Evolutionary conservation across 2,888 invertebrate species (phyloP).

Genomic region (Tinea trinotella): DNA sequence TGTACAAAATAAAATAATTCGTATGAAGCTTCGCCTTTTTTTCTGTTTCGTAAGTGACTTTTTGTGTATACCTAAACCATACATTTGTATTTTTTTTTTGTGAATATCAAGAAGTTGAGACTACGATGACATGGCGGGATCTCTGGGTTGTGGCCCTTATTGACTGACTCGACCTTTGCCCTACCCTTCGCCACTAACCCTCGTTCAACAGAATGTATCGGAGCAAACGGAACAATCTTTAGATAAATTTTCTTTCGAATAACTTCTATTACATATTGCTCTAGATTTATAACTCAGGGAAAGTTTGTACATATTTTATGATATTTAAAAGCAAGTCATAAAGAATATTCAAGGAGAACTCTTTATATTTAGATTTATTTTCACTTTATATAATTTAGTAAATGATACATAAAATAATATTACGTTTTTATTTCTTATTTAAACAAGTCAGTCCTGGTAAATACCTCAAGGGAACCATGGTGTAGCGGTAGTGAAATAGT

Average conservation of each 20-base stretch:
- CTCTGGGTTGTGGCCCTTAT: constrained; percentile 5
- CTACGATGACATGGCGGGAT: constrained; percentile 11
- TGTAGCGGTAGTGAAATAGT: no score
- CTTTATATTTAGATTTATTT: no score
- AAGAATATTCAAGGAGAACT: no score
- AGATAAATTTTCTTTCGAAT: background rate
- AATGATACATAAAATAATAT: no score
- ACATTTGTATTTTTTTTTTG: background rate
- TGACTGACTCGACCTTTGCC: constrained; percentile 14
- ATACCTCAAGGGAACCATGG: no score
- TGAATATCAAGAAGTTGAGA: background rate
- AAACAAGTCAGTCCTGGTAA: no score
- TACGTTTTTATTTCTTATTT: no score
- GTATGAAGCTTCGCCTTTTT: background rate
- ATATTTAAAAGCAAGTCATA: background rate
- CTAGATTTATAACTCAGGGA: background rate
- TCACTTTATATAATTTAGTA: no score
- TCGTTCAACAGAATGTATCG: constrained; percentile 12
- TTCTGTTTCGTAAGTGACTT: background rate
- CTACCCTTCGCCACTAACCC: constrained; percentile 12
- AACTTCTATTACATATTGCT: background rate
- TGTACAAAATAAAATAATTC: background rate
- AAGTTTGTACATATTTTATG: background rate
- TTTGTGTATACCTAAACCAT: constrained; percentile 9
- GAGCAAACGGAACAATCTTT: constrained; percentile 4